phyloP scores from a whole-genome alignment of 2,888 invertebrate species.

The Cheilosia urbana region DNA sequence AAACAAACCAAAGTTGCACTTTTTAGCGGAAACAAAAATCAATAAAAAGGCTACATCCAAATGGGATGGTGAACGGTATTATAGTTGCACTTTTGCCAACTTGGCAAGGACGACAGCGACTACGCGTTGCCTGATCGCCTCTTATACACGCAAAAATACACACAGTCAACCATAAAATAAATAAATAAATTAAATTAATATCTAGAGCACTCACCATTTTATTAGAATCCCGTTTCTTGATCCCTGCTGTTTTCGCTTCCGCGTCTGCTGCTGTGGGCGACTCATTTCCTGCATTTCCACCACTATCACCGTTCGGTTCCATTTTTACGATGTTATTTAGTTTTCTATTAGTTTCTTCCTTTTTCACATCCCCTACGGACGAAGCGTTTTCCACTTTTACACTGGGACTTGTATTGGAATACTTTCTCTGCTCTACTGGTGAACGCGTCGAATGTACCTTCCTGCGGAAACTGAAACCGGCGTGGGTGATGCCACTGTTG shows the following conservation, averaged over 20 bases:
- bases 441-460: constrained; percentile 70
- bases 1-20: constrained; percentile 42
- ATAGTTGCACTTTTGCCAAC: constrained; percentile 67
- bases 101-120: constrained; percentile 53
- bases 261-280: constrained; percentile 43
- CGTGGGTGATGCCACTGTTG: constrained; percentile 73
- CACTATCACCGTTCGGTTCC: constrained; percentile 39
- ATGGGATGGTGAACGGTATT: constrained; percentile 31
- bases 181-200: constrained; percentile 31
- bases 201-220: constrained; percentile 76
- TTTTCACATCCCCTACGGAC: constrained; percentile 53
- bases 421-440: constrained; percentile 42
- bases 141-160: not conserved
- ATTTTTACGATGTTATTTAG: constrained; percentile 23
- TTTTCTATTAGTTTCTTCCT: constrained; percentile 51
- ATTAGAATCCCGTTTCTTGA: constrained; percentile 75
- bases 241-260: constrained; percentile 52
- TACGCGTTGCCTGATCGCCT: constrained; percentile 1
- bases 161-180: not conserved
- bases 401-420: constrained; percentile 33
- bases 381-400: constrained; percentile 52
- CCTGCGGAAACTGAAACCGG: constrained; percentile 74
- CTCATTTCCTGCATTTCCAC: constrained; percentile 42
- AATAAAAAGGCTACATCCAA: constrained; percentile 47
- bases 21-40: constrained; percentile 53